These are phyloP conservation scores for Tragopan temminckii DNA, from an alignment of 2,797 vertebrate species.

Conservation along the genomic window DNA sequence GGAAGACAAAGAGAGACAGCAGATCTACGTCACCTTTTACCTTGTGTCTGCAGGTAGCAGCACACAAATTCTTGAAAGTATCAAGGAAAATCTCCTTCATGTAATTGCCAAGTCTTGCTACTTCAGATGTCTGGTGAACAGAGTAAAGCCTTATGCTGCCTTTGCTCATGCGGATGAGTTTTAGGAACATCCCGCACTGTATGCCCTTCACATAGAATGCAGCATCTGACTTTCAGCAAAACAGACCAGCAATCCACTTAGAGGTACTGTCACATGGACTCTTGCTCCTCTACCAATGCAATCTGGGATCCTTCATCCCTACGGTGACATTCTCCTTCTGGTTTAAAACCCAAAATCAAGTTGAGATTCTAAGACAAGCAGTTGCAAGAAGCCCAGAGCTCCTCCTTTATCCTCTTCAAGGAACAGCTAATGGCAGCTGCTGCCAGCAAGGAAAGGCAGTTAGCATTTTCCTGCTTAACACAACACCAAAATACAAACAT, in stretches of 20 bases:
- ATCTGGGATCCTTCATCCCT: not conserved
- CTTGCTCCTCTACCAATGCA: not conserved
- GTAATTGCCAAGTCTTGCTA: not conserved
- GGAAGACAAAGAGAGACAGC: not conserved
- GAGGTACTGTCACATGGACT: not conserved
- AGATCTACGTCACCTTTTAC: not conserved
- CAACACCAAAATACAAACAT: not conserved
- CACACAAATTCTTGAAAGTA: not conserved
- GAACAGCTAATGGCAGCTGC: not conserved
- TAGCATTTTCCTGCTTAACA: not conserved
- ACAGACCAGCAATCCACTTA: not conserved
- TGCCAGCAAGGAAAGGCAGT: not conserved
- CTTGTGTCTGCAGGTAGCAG: not conserved
- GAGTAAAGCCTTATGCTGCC: not conserved
- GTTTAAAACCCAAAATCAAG: not conserved
- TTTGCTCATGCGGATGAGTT: not conserved
- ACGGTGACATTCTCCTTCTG: not conserved
- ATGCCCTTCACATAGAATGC: not conserved
- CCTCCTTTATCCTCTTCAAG: too few relatives aligned
- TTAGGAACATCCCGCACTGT: not conserved
- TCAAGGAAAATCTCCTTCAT: not conserved
- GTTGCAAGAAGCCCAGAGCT: not conserved
- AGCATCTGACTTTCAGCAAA: not conserved
- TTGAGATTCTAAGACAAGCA: not conserved
- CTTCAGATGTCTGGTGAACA: not conserved